Evolutionary conservation across 2,797 vertebrate genomes (phyloP), one percentile per base, ranked within the genome.

Genomic region (Mormyrus hasselquistii): DNA sequence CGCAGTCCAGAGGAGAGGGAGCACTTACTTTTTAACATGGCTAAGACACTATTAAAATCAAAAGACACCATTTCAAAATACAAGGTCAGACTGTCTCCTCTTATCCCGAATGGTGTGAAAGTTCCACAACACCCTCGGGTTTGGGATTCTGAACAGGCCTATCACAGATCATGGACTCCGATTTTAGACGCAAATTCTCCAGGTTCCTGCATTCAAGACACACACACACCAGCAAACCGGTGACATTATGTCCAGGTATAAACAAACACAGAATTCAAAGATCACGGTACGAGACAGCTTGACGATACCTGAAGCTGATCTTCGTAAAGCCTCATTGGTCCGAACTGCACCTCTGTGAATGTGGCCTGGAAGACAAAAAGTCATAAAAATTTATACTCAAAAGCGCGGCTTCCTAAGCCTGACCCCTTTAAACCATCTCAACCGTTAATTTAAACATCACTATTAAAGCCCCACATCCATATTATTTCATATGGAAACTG

Each of bases 321-420:
- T 95, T 97, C 97, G 95, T 96, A 97, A 94, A 99, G 97, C 96
- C 96, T 98, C 98, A 99, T 99, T 94, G 98, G 98, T 94, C 98
- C 98, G 95, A 99, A 99, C 92, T 98, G 97, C 95, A 99, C 97
- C 93, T 98, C 97, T 91, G 97, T 96, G 92, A 96, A 95, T 91
- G 95, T 93, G 93, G 95, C 96, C 98, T 99, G 94, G 89, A 96
- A 97, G 91, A 94, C 89, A 96, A 92, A 93, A 93, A 86, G 83
- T 62, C n/a, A 88, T 41, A 14, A 25, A 25, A 87, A 38, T 25
- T 8, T 6, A 87, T 50, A 62, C 34, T 50, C 29, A n/a, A 6
- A 8, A 87, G n/a, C 12, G 14, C 4, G 84, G 25, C 10, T 38
- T 10, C 73, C 16, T 19, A 19, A 79, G 5, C 73, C 34, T 19